These are phyloP conservation scores for Calliscelio sp. DNA, from an alignment of 2,888 invertebrate genomes.

Conservation along the genomic window DNA sequence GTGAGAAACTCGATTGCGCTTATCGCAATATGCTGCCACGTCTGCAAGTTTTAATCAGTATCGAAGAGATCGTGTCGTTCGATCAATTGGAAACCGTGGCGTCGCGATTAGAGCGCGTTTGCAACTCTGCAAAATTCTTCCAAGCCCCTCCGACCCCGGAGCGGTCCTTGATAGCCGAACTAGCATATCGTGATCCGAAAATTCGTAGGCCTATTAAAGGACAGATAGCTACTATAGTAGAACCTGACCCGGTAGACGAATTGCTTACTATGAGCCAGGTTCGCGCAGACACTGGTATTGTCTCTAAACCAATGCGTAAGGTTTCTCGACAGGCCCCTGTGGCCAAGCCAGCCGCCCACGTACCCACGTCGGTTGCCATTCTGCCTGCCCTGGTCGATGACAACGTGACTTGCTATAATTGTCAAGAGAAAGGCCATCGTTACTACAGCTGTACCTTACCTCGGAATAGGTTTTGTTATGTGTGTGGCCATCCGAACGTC, in stretches of 20 bases:
- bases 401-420: not conserved
- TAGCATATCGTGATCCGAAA: constrained; percentile 31
- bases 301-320: too few relatives aligned
- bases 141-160: constrained; percentile 26
- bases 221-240: not conserved
- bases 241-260: too few relatives aligned
- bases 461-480: not conserved
- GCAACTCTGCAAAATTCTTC: not conserved
- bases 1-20: not conserved
- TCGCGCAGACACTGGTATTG: too few relatives aligned
- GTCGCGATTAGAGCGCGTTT: not conserved
- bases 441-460: not conserved
- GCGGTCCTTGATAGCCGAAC: constrained; percentile 16
- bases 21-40: constrained; percentile 24
- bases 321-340: too few relatives aligned
- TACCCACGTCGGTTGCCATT: too few relatives aligned
- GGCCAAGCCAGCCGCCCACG: too few relatives aligned
- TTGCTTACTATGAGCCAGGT: too few relatives aligned
- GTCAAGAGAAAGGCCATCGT: not conserved
- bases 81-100: constrained; percentile 11
- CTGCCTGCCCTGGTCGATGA: too few relatives aligned
- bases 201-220: not conserved
- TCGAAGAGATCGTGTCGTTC: not conserved
- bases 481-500: not conserved
- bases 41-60: not conserved